Evolutionary conservation across 2,797 vertebrate species (phyloP), one percentile per base, ranked within the genome.

Genomic region (Zenarchopterus dispar): DNA sequence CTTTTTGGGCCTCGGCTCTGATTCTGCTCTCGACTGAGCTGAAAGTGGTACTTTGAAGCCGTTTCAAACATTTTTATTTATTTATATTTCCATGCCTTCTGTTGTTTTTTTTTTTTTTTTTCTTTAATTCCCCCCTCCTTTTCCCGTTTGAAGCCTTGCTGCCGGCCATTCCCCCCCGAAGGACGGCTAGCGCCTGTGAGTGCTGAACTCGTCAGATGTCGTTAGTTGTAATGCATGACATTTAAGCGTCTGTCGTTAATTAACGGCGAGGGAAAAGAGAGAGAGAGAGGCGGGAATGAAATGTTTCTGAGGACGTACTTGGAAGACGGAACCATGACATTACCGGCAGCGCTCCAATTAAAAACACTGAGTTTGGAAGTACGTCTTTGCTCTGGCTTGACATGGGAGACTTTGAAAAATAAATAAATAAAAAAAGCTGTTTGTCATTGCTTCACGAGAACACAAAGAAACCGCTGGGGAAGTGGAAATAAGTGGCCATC

Each of bases 231-330:
- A 92, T 78, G 77, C 73, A 45, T 90, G 91, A 90, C 90, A 91
- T 93, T 90, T 91, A 82, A 88, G 82, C 48, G 69, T 76, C 79
- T 84, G 78, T 53, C 49, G 49, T 85, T 92, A 92, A 93, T 92
- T 91, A 92, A 90, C 81, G 56, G 61, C 62, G 45, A 49, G 44
- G 23, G 39, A n/a, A 39, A 5, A 28, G 13, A 16, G 16, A 70
- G n/a, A 36, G 6, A 19, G 13, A 16, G 16, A 70, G 13, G 58
- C 63, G 67, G 71, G 60, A 81, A 77, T 62, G 47, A 83, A 88
- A 79, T 74, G 73, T 80, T 84, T 89, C 81, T 79, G 26, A 56
- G 52, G 76, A 90, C 79, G 50, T 46, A 58, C 72, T 28, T 65
- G 64, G 63, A 81, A 84, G 80, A 81, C 73, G 79, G 71, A 86